These are phyloP conservation scores for Columba guinea DNA, from an alignment of 2,797 vertebrate species.

Conservation along the genomic window DNA sequence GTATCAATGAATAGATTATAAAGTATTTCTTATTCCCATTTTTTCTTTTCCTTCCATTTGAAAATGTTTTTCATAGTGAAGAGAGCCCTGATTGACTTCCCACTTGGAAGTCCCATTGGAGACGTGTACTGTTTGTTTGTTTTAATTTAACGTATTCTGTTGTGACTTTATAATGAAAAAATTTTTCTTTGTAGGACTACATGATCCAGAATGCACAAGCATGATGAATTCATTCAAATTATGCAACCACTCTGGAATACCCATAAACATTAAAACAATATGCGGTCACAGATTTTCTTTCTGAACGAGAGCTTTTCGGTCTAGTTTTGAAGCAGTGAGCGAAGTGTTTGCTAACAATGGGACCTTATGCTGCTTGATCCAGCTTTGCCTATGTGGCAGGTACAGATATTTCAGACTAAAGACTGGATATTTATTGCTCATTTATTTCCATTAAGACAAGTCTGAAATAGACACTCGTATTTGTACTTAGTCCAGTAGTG, in stretches of 20 bases:
- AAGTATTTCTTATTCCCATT: background rate
- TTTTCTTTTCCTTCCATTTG: background rate
- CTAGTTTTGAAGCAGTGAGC: background rate
- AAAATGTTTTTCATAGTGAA: background rate
- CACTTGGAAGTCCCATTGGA: background rate
- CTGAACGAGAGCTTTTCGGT: constrained; percentile 8
- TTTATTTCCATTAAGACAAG: background rate
- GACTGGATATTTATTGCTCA: background rate
- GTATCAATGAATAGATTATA: background rate
- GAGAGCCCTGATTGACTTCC: background rate
- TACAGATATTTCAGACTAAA: background rate
- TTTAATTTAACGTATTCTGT: background rate
- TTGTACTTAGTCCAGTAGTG: background rate
- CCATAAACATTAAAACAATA: background rate
- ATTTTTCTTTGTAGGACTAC: background rate
- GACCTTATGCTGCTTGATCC: background rate
- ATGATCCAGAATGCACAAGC: background rate
- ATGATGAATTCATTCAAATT: background rate
- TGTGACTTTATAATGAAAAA: background rate
- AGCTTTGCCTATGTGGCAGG: background rate
- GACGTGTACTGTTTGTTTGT: too few relatives aligned
- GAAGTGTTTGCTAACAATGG: background rate
- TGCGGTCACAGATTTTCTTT: background rate
- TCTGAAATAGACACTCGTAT: background rate
- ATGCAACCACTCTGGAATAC: background rate